Percentiles rank a stretch among this genome's conserved stretches.
These are phyloP conservation scores for Heptranchias perlo DNA, from an alignment of 2,113 vertebrate genomes.

Conservation along the genomic window DNA sequence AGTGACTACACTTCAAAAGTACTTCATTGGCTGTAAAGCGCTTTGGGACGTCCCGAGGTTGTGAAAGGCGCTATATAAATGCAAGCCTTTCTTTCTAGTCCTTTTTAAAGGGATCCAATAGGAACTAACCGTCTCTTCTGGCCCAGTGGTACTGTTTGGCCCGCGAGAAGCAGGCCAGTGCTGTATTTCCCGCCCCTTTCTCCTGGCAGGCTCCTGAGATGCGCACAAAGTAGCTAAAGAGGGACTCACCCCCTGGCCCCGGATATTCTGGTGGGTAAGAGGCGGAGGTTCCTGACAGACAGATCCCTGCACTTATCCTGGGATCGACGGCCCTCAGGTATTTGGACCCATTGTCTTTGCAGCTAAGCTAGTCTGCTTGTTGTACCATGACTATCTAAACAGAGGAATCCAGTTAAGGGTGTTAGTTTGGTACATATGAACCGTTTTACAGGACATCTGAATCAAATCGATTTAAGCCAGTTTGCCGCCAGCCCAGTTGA, in stretches of 20 bases:
- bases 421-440: too few species aligned
- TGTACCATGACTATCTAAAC: too few species aligned
- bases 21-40: background rate
- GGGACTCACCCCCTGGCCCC: background rate
- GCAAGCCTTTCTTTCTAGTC: background rate
- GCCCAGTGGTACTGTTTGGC: background rate
- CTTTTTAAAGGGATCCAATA: background rate
- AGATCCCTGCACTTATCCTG: too few species aligned
- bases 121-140: background rate
- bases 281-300: too few species aligned
- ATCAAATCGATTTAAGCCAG: too few species aligned
- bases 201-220: background rate
- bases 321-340: too few species aligned
- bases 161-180: background rate
- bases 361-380: too few species aligned
- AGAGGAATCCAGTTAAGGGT: too few species aligned
- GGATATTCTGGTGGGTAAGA: background rate
- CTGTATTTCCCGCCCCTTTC: background rate
- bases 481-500: too few species aligned
- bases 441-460: too few species aligned
- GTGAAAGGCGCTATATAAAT: background rate
- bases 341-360: too few species aligned
- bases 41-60: background rate
- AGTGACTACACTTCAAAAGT: background rate
- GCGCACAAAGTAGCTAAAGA: background rate